Evolutionary conservation across 1,140 invertebrate species (phyloP), one percentile per base, ranked within the genome.

Genomic region (Plectrocnemia conspersa): DNA sequence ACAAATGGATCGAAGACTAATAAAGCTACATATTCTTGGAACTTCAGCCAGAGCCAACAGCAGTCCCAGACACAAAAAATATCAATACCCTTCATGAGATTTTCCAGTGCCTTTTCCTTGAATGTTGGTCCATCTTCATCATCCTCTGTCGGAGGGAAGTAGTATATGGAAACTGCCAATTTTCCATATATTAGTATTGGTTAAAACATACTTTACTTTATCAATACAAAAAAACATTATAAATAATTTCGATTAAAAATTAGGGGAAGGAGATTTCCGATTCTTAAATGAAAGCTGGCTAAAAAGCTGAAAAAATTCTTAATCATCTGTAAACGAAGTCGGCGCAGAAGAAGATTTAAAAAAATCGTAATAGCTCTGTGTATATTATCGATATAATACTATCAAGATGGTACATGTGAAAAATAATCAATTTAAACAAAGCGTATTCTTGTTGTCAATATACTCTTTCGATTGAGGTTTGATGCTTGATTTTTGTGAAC

Each of bases 1-100:
- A 97, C 91, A 69, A 98, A 98, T 4, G 95, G 93, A 80, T 98
- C 94, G 74, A 97, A 95, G 47, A 98, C 94, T 63, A 98, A 77
- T 11, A 96, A 74, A 1, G 86, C 82, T n/a, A 97, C 82, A 71
- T 86, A 85, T 70, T 93, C 87, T 77, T 95, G 90, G 68, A 97
- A 82, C 69, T 85, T 86, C 54, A 93, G 77, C 90, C 93, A 97
- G 60, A 84, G 79, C 77, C 83, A 85, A 75, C 91, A 95, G 77
- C 93, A 96, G 74, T 97, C 91, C 94, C 94, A 98, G 45, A 95
- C 88, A 78, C 93, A 97, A 75, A 97, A 91, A 58, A 93, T 82
- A 74, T 96, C 91, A 64, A 95, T 89, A 58, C 85, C 82, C 65
- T 85, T 85, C 56, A 91, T 77, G 54, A 85, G 77, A 64, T 76